Conservation (phyloP, 2,797 vertebrate genomes). For the Xiphophorus birchmanni region DNA sequence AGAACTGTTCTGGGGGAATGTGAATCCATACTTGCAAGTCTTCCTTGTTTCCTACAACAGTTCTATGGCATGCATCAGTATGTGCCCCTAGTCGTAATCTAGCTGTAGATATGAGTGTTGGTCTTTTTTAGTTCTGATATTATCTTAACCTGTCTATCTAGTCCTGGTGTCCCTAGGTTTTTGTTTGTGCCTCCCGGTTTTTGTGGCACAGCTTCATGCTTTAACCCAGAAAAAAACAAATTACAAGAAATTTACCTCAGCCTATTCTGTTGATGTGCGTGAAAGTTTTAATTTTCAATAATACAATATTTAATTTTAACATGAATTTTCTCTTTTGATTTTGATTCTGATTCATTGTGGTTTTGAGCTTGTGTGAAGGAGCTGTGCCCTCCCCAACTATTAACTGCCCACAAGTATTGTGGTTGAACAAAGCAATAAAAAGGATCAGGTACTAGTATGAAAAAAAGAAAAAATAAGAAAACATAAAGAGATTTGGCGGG, state of each 20-base stretch:
- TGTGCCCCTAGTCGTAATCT: not conserved
- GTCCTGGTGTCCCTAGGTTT: not conserved
- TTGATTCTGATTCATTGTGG: not conserved
- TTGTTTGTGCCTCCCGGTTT: not conserved
- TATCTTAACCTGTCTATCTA: not conserved
- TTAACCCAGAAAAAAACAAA: not conserved
- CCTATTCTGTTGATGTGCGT: not conserved
- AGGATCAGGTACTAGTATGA: not conserved
- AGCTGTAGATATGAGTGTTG: not conserved
- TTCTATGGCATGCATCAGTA: not conserved
- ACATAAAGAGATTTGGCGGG: not conserved
- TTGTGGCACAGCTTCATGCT: not conserved
- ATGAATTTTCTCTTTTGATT: not conserved
- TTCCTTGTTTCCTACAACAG: not conserved
- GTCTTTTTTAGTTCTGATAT: not conserved
- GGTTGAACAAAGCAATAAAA: not conserved
- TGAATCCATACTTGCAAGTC: not conserved
- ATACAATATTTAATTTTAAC: not conserved
- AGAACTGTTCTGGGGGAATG: not conserved
- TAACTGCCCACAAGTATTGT: not conserved
- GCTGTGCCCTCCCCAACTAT: slow-evolving; percentile 11
- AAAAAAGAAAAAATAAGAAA: not conserved
- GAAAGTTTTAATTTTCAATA: not conserved
- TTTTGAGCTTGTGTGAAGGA: slow-evolving; percentile 23
- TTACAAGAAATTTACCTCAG: not conserved